Conservation (phyloP, 2,888 invertebrate species). For the Merodon equestris region DNA sequence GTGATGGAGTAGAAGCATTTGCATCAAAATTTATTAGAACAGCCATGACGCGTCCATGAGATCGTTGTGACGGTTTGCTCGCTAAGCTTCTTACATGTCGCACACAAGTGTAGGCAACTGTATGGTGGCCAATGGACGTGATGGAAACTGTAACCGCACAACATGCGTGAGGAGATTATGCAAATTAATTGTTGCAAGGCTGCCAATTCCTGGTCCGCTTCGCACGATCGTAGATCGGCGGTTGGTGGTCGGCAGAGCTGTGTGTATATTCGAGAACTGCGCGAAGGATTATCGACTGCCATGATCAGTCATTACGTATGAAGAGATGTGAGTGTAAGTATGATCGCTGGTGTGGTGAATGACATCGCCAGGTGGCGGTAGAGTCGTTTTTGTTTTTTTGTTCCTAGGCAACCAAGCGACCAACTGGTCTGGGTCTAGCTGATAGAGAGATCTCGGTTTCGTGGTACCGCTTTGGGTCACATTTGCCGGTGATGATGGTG, state of each 20-base stretch:
- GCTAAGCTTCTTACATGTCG: slow-evolving; percentile 48
- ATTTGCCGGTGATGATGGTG: slow-evolving; percentile 32
- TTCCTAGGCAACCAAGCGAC: too few relatives aligned
- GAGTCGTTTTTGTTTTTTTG: slow-evolving; percentile 40
- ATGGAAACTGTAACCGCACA: slow-evolving; percentile 35
- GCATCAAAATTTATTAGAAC: slow-evolving; percentile 64
- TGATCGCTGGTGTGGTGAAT: slow-evolving; percentile 37
- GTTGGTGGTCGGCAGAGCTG: too few relatives aligned
- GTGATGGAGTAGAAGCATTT: slow-evolving; percentile 64
- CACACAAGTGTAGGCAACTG: slow-evolving; percentile 45
- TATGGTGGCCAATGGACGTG: slow-evolving; percentile 57
- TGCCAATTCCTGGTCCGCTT: slow-evolving; percentile 55
- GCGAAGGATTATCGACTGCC: neutral
- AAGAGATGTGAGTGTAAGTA: too few relatives aligned
- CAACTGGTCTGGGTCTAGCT: neutral
- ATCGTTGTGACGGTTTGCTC: slow-evolving; percentile 18
- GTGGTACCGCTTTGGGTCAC: slow-evolving; percentile 57
- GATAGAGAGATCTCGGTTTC: slow-evolving; percentile 53
- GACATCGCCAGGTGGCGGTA: slow-evolving; percentile 64
- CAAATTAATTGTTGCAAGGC: slow-evolving; percentile 67
- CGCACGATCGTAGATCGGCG: slow-evolving; percentile 14
- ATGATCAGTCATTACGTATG: slow-evolving; percentile 45
- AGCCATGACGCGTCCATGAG: slow-evolving; percentile 24
- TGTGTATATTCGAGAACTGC: too few relatives aligned
- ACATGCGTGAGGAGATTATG: slow-evolving; percentile 65